phyloP scores from a whole-genome alignment of 2,113 vertebrate species.

The Ictalurus punctatus region DNA sequence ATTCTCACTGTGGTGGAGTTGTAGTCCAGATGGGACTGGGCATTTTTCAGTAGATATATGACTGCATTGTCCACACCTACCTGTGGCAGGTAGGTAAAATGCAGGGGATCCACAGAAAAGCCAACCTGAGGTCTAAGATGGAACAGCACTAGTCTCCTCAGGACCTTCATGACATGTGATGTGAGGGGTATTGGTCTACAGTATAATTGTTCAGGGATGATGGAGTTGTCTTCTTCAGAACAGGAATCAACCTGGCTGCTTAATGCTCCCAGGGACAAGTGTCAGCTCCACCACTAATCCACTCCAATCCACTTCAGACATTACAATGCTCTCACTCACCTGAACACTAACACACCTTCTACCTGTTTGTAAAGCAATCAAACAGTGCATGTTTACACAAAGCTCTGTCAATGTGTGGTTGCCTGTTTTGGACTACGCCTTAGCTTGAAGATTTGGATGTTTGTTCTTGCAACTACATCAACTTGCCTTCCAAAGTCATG shows the following conservation, averaged over 20 bases:
- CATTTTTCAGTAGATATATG: not conserved
- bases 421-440: not conserved
- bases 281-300: not conserved
- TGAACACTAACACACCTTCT: not conserved
- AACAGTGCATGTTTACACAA: not conserved
- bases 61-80: not conserved
- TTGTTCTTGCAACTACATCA: no score
- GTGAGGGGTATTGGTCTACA: not conserved
- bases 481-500: no score
- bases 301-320: not conserved
- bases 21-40: not conserved
- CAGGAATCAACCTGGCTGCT: not conserved
- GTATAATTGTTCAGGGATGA: not conserved
- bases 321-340: not conserved
- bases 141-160: no score
- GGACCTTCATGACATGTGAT: no score
- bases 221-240: not conserved
- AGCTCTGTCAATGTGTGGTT: not conserved
- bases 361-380: no score
- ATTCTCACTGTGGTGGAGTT: not conserved
- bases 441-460: not conserved
- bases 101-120: no score
- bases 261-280: not conserved
- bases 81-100: no score
- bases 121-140: no score